Evolutionary conservation across 1,140 invertebrate genomes (phyloP).

Genomic region (Drosophila murphyi): DNA sequence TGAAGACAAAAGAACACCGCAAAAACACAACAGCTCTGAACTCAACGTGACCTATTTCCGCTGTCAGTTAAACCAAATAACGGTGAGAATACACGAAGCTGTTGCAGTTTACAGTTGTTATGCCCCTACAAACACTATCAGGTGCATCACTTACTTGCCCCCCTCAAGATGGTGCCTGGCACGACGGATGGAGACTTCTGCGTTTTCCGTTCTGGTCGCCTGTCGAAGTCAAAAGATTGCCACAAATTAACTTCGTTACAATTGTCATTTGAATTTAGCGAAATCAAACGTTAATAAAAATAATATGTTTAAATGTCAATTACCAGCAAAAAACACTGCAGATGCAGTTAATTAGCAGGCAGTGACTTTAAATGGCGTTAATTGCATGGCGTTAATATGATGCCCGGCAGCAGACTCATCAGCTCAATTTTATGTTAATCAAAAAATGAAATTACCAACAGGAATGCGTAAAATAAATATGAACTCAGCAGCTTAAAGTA

Average conservation of each 20-base stretch:
- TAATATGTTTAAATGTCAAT: neutral
- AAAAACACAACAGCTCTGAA: slow-evolving; percentile 11
- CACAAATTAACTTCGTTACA: slow-evolving; percentile 15
- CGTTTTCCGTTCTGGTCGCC: slow-evolving; percentile 6
- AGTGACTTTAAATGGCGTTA: slow-evolving; percentile 73
- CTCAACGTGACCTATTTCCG: slow-evolving; percentile 51
- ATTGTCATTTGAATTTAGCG: neutral
- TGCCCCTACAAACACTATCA: slow-evolving; percentile 65
- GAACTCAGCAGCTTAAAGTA: slow-evolving; percentile 38
- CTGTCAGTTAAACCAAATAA: slow-evolving; percentile 71
- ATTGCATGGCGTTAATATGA: slow-evolving; percentile 54
- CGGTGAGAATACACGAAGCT: slow-evolving; percentile 54
- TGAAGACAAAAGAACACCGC: neutral
- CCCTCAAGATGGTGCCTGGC: neutral
- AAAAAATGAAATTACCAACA: slow-evolving; percentile 72
- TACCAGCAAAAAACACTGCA: slow-evolving; percentile 12
- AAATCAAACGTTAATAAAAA: neutral
- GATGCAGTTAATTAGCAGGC: slow-evolving; percentile 69
- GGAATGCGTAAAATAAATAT: slow-evolving; percentile 40
- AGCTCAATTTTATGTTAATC: slow-evolving; percentile 53
- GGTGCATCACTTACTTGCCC: slow-evolving; percentile 3
- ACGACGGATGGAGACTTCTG: slow-evolving; percentile 8
- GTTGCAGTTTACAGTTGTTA: slow-evolving; percentile 50
- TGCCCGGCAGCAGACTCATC: neutral
- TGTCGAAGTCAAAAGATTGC: slow-evolving; percentile 35